Evolutionary conservation across 2,888 invertebrate genomes (phyloP), one percentile per base, ranked within the genome.

Genomic region (Cheilosia pagana): DNA sequence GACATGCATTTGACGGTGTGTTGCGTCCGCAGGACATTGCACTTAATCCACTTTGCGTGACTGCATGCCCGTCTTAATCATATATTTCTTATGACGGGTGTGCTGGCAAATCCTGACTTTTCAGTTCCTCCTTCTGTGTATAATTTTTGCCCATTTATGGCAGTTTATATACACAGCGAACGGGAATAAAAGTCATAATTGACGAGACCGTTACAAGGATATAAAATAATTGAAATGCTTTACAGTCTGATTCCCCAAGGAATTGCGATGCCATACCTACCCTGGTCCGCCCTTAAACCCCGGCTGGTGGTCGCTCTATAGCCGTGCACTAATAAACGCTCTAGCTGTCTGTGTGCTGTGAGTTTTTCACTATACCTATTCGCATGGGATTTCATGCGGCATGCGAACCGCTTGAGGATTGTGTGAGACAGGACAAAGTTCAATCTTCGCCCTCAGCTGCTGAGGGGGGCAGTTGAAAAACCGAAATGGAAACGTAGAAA

Each of bases 181-280:
- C 67, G 81, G 76, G 71, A 83, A 75, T 85, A 85, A 81, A 85
- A 85, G 85, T 85, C 85, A 81, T 85, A 85, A 85, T 85, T 85
- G 85, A 76, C 85, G 85, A 85, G 85, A 85, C 85, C 70, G 81
- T 85, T 85, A 85, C 81, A 81, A 85, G 81, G 81, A 85, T 85
- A 85, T 85, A 85, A 85, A 85, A 85, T 85, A 85, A 85, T 85
- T 85, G 81, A 85, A 85, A 85, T 85, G 85, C 85, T 81, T 85
- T 85, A 85, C 81, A 81, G 81, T 81, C 81, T 75, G 81, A 81
- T 85, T 85, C 85, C 76, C 67, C 53, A 45, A 71, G 65, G 85
- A 76, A 85, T 62, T 81, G 79, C 76, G 50, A 57, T 79, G 79
- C 21, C 50, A 3, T 12, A 5, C 31, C 12, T 12, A 23, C 48